phyloP scores from a whole-genome alignment of 2,797 vertebrate species.

The Chelidonichthys spinosus region DNA sequence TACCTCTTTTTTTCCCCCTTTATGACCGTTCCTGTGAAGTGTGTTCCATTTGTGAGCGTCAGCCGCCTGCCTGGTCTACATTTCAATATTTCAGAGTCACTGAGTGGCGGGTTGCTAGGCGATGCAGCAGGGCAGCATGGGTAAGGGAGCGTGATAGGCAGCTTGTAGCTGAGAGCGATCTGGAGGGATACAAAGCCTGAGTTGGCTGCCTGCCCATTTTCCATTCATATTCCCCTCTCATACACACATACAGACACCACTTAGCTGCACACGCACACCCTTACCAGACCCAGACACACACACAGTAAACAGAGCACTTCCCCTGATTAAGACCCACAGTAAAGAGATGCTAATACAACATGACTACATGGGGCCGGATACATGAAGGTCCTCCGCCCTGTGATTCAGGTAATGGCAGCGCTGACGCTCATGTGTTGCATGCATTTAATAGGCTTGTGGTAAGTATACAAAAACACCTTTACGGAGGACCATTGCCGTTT shows the following conservation, averaged over 20 bases:
- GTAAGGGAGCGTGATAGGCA: conserved; percentile 55
- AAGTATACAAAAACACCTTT: no score
- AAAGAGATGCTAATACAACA: conserved; percentile 56
- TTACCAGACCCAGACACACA: conserved; percentile 33
- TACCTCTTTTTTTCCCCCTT: conserved; percentile 3
- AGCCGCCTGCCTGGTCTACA: conserved; percentile 13
- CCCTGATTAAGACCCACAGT: conserved; percentile 58
- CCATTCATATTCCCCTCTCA: conserved; percentile 68
- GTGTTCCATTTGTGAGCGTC: conserved; percentile 9
- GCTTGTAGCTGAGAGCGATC: conserved; percentile 64
- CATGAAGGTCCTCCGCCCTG: conserved; percentile 31
- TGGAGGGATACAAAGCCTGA: conserved; percentile 55
- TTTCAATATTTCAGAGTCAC: conserved; percentile 63
- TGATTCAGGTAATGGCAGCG: conserved; percentile 38
- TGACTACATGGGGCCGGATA: conserved; percentile 26
- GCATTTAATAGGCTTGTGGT: neutral
- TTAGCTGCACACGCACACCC: conserved; percentile 20
- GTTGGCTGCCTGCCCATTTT: conserved; percentile 68
- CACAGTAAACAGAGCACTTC: conserved; percentile 51
- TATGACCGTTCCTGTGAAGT: conserved; percentile 11
- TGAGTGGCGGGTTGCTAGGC: conserved; percentile 67
- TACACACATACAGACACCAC: conserved; percentile 31
- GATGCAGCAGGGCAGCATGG: conserved; percentile 56
- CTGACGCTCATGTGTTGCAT: neutral
- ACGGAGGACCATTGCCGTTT: no score